Percentiles rank a stretch among this genome's conserved stretches.
Evolutionary conservation across 2,797 vertebrate genomes (phyloP).

Genomic region (Menidia menidia): DNA sequence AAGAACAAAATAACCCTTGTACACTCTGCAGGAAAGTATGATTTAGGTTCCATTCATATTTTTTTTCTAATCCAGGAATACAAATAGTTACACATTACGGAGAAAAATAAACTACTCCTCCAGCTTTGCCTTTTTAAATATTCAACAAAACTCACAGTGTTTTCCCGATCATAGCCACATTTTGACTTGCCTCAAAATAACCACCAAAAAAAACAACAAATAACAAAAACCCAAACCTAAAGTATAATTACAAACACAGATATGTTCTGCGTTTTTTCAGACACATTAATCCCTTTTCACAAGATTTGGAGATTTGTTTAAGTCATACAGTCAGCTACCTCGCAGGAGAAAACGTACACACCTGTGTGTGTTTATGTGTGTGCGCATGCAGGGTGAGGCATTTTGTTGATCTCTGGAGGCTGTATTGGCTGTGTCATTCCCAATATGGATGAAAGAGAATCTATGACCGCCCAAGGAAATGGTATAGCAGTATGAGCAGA

Average conservation of each 20-base stretch:
- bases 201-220: not conserved
- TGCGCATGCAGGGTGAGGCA: conserved; percentile 6
- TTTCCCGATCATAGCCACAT: not conserved
- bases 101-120: not conserved
- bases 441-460: conserved; percentile 26
- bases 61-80: conserved; percentile 9
- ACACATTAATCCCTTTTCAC: not conserved
- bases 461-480: conserved; percentile 42
- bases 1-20: conserved; percentile 11
- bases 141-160: not conserved
- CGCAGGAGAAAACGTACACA: not conserved
- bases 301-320: conserved; percentile 6
- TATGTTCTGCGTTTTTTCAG: conserved; percentile 1
- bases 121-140: not conserved
- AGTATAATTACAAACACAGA: not conserved
- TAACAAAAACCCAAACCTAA: not conserved
- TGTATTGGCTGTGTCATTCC: conserved; percentile 24
- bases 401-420: conserved; percentile 23
- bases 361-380: not conserved
- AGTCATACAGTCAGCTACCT: not conserved
- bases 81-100: not conserved
- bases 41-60: conserved; percentile 11
- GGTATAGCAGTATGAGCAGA: conserved; percentile 38
- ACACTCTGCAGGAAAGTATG: not conserved
- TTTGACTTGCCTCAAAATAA: not conserved